These are phyloP conservation scores for Ferdinandea cuprea DNA, from an alignment of 2,888 invertebrate genomes.

Conservation along the genomic window DNA sequence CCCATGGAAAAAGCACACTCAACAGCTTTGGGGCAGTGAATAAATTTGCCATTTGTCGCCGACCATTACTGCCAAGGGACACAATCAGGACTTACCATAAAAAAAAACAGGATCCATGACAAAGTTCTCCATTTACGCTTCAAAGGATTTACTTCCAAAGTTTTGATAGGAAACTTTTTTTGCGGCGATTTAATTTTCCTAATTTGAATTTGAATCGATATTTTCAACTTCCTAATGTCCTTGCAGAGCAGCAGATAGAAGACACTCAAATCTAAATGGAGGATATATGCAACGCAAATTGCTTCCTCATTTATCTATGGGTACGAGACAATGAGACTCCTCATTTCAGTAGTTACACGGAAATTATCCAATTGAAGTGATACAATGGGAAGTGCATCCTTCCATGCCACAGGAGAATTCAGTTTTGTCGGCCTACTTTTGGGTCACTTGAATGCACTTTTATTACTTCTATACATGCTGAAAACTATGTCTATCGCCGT, in stretches of 20 bases:
- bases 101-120: constrained; percentile 18
- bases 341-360: constrained; percentile 29
- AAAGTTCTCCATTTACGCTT: too few relatives aligned
- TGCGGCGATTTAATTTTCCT: constrained; percentile 28
- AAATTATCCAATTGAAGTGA: constrained; percentile 71
- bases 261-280: not conserved
- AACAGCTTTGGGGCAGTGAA: constrained; percentile 31
- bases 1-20: constrained; percentile 16
- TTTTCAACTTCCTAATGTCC: constrained; percentile 33
- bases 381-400: constrained; percentile 55
- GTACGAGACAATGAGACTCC: constrained; percentile 48
- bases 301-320: constrained; percentile 47
- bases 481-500: constrained; percentile 9
- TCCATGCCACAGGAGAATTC: constrained; percentile 1
- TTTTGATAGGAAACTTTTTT: constrained; percentile 42
- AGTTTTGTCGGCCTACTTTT: constrained; percentile 62
- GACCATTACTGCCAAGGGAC: not conserved
- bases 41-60: constrained; percentile 51
- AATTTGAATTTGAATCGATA: constrained; percentile 58
- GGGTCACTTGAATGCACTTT: constrained; percentile 61
- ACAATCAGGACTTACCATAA: constrained; percentile 23
- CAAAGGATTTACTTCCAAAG: constrained; percentile 26
- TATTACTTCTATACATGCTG: constrained; percentile 44
- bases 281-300: constrained; percentile 52
- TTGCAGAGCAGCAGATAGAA: constrained; percentile 3